Conservation (phyloP, 2,113 vertebrate genomes). For the Numida meleagris region DNA sequence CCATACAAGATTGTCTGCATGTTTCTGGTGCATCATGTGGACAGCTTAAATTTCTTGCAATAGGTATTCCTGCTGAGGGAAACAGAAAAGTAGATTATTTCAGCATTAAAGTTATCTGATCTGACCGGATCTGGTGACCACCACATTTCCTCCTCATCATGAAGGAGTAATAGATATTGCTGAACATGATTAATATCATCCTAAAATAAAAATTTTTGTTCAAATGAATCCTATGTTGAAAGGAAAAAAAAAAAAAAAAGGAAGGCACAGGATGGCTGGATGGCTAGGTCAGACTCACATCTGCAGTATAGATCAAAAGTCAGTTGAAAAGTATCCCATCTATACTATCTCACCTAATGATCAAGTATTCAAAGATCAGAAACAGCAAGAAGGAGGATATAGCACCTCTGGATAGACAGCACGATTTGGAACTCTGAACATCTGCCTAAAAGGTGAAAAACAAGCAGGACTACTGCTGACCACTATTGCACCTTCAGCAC, state of each 20-base stretch:
- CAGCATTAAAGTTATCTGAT: neutral
- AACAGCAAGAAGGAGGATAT: neutral
- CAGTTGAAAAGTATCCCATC: neutral
- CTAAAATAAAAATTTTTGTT: neutral
- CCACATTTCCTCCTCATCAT: neutral
- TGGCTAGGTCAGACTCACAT: neutral
- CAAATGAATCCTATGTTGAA: neutral
- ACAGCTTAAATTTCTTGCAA: neutral
- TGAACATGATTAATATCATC: neutral
- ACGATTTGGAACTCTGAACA: neutral
- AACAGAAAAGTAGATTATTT: neutral
- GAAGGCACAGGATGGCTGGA: neutral
- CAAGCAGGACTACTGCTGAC: neutral
- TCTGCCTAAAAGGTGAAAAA: neutral
- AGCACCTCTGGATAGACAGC: neutral
- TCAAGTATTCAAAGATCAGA: neutral
- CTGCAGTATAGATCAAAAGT: neutral
- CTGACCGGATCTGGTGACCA: neutral
- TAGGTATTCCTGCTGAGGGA: neutral
- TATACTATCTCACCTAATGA: neutral
- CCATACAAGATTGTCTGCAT: neutral
- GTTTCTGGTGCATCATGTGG: neutral
- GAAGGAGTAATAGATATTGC: neutral
- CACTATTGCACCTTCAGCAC: neutral
- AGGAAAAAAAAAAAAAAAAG: neutral